phyloP scores from a whole-genome alignment of 2,888 invertebrate species.

The Eulithis testata region DNA sequence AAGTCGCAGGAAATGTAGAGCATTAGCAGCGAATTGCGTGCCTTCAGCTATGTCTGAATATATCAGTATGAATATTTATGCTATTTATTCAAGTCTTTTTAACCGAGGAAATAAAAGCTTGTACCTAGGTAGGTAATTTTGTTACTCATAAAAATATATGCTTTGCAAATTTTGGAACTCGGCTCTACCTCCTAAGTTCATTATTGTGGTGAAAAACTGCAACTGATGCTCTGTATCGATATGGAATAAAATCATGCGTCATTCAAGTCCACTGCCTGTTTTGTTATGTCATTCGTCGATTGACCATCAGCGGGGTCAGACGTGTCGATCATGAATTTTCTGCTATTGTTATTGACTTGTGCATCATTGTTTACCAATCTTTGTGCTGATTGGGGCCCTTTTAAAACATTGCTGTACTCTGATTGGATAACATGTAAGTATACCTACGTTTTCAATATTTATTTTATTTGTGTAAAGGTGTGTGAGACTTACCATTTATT shows the following conservation, averaged over 20 bases:
- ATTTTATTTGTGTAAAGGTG: too few species aligned
- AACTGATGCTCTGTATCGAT: too few species aligned
- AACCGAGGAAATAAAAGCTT: conserved; percentile 1
- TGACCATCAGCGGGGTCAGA: conserved; percentile 46
- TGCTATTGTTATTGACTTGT: conserved; percentile 45
- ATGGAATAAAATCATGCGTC: not conserved
- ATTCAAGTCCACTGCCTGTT: not conserved
- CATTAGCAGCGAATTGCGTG: conserved; percentile 32
- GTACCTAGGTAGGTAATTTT: too few species aligned
- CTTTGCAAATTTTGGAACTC: too few species aligned
- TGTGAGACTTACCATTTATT: too few species aligned
- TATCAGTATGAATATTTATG: conserved; percentile 26
- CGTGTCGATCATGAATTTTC: conserved; percentile 49
- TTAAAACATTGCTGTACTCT: conserved; percentile 65
- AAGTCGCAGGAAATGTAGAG: conserved; percentile 35
- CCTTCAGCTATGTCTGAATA: conserved; percentile 20
- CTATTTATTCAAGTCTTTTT: conserved; percentile 17
- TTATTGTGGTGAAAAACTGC: too few species aligned
- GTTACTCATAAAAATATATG: too few species aligned
- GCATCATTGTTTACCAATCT: conserved; percentile 43
- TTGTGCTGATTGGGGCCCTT: conserved; percentile 57
- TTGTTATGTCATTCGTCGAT: conserved; percentile 46
- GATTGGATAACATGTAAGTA: conserved; percentile 75
- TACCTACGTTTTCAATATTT: too few species aligned
- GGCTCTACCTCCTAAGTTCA: too few species aligned